Evolutionary conservation across 2,888 invertebrate genomes (phyloP), one percentile per base, ranked within the genome.

Genomic region (Orthonevra nobilis): DNA sequence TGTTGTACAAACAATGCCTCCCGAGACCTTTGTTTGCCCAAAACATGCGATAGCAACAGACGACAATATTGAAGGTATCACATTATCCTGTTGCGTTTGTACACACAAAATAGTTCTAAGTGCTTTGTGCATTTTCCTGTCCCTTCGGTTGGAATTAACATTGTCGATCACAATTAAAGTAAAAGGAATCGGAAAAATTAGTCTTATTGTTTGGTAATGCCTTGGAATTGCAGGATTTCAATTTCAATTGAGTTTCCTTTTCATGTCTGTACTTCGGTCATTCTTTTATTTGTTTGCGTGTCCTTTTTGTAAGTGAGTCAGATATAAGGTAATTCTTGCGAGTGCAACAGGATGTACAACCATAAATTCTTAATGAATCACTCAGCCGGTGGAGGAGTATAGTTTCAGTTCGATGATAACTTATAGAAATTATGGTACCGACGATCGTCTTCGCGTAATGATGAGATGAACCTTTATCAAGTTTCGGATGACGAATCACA

Each of bases 1-100:
- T 83, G 83, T 83, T 83, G 82, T 77, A 66, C 81, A 83, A 83
- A 83, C 83, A 83, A 83, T 81, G 77, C 72, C 73, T 74, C 79
- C 82, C 60, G 40, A 46, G 73, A 30, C 38, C 52, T 64, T 81
- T 81, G 74, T 81, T 74, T 74, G 68, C 52, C 68, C 81, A 68
- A 68, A 81, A 74, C 68, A 81, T 58, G 61, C 30, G 48, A 73
- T 66, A 56, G 26, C 61, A 79, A 66, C 54, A 61, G 42, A 42
- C 60, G 54, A 74, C 68, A 81, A 63, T 56, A 52, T 74, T 50
- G 34, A 66, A 50, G 66, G 66, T 50, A 61, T 44, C 30, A 12
- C 3, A 58, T 52, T 46, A 68, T 61, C 73, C 60, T 61, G 72
- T 64, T 64, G 58, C 42, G 32, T 54, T 10, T 15, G 36, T 42